These are phyloP conservation scores for Lepidostoma basale DNA, from an alignment of 1,140 invertebrate species.

Conservation along the genomic window DNA sequence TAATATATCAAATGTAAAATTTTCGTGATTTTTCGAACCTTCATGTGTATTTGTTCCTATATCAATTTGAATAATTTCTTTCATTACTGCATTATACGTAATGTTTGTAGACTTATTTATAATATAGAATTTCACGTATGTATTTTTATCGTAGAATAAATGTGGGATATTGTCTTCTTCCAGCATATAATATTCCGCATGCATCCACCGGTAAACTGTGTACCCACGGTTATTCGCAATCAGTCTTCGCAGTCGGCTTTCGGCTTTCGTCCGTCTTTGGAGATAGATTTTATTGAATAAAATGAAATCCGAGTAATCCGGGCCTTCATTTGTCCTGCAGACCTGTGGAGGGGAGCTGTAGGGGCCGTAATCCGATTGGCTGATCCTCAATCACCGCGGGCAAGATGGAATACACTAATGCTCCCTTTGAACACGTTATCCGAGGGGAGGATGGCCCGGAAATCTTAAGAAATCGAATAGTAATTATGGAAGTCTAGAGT, in stretches of 20 bases:
- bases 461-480: conserved; percentile 19
- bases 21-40: too few relatives aligned
- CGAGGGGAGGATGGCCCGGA: neutral
- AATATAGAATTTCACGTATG: too few relatives aligned
- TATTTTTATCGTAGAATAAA: too few relatives aligned
- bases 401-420: conserved; percentile 29
- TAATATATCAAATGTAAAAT: too few relatives aligned
- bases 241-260: conserved; percentile 10
- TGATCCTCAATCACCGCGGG: conserved; percentile 35
- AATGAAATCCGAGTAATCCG: conserved; percentile 30
- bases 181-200: too few relatives aligned
- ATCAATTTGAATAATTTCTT: too few relatives aligned
- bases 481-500: neutral
- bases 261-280: conserved; percentile 16
- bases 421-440: conserved; percentile 14
- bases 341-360: conserved; percentile 10
- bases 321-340: conserved; percentile 24
- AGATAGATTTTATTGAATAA: conserved; percentile 34
- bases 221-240: conserved; percentile 14
- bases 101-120: too few relatives aligned
- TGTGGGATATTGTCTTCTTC: too few relatives aligned
- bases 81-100: too few relatives aligned
- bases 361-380: conserved; percentile 32
- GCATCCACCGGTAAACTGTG: too few relatives aligned
- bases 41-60: too few relatives aligned